A percentile compares a stretch with the other conserved stretches of the same genome.
phyloP scores from a whole-genome alignment of 2,113 vertebrate species.

The Oceanodroma tethys region DNA sequence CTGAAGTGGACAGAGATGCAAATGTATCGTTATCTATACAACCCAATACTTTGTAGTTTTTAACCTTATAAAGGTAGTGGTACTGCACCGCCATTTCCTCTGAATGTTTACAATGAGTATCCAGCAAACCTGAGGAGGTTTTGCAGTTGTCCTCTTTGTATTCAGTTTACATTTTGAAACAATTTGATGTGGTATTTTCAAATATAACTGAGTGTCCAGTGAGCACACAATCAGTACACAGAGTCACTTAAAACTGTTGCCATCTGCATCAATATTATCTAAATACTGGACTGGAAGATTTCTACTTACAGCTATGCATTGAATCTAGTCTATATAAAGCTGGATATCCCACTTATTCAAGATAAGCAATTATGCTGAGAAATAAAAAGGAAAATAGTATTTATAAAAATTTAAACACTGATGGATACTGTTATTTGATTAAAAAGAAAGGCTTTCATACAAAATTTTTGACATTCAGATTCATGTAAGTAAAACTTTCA shows the following conservation, averaged over 20 bases:
- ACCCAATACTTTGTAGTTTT: neutral
- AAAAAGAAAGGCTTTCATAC: neutral
- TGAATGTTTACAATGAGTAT: neutral
- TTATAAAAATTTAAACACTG: neutral
- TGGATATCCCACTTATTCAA: neutral
- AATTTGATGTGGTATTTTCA: neutral
- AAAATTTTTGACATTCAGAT: neutral
- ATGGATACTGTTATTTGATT: neutral
- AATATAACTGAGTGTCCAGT: neutral
- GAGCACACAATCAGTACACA: neutral
- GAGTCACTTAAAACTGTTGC: neutral
- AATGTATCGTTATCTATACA: neutral
- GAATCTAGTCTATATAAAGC: neutral
- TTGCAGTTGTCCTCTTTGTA: neutral
- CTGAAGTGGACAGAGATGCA: neutral
- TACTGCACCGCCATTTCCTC: neutral
- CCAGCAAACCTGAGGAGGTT: neutral
- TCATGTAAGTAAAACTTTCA: neutral
- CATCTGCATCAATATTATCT: neutral
- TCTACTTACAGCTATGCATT: neutral
- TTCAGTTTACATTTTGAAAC: neutral
- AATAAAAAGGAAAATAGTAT: neutral
- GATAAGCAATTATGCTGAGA: neutral
- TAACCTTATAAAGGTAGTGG: neutral
- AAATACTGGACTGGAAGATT: neutral